Evolutionary conservation across 1,140 invertebrate species (phyloP), one percentile per base, ranked within the genome.

Genomic region (Papilio dardanus): DNA sequence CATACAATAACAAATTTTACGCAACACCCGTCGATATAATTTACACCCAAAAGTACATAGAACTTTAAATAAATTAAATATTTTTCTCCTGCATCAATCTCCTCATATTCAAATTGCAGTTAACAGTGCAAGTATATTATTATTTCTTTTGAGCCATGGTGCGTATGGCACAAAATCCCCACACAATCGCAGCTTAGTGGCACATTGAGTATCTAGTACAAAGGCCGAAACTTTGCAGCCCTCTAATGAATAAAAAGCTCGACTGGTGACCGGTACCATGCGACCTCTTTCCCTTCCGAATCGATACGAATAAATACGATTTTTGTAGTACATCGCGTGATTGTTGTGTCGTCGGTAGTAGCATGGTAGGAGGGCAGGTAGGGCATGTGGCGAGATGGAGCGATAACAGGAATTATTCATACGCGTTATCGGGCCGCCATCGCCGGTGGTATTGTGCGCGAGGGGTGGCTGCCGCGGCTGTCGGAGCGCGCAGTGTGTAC

Each of bases 321-420:
- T 83, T 79, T 84, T 78, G 77, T 81, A 81, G 71, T 80, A 78
- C 24, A 62, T 88, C 77, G 80, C 75, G 74, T 80, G 54, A 75
- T 74, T 74, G 79, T 84, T 74, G 46, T 77, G 40, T 71, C 76
- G 78, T 85, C 87, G 80, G 81, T 77, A 81, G 81, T 78, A 79
- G 78, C 86, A 76, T 92, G 85, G 90, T 92, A 91, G 78, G 78
- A 62, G 86, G 88, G 84, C 91, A 91, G 90, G 90, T 93, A 90
- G 91, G 88, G 88, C 88, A 90, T 93, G 89, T 93, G 91, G 91
- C 87, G 85, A 91, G 91, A 93, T 93, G 84, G 86, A 69, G 87
- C 89, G 91, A 93, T 93, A 93, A 90, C 81, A 85, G 84, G 87
- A 92, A 93, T 93, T 93, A 93, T 93, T 91, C 91, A 92, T 92